phyloP scores from a whole-genome alignment of 2,888 invertebrate genomes.

The Aphodius granarius region DNA sequence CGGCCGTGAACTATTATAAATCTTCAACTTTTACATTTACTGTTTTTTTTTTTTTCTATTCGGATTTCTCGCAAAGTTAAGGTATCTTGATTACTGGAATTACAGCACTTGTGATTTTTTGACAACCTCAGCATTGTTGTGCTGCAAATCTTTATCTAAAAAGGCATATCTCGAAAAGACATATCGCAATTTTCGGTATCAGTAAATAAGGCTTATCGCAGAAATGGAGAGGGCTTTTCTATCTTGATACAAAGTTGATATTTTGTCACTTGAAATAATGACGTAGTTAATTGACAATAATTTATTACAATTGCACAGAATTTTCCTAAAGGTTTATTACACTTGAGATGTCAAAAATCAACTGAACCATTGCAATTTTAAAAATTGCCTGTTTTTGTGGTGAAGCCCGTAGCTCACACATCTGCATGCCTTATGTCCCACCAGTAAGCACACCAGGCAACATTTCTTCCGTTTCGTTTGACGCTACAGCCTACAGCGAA shows the following conservation, averaged over 20 bases:
- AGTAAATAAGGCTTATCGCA: not conserved
- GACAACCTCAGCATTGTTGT: not conserved
- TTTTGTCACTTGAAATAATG: not conserved
- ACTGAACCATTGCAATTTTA: too few species aligned
- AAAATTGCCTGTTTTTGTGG: too few species aligned
- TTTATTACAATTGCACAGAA: not conserved
- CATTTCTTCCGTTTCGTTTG: conserved; percentile 4
- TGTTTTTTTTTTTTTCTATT: not conserved
- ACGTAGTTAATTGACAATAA: not conserved
- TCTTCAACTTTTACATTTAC: not conserved
- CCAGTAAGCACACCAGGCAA: not conserved
- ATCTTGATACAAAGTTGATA: not conserved
- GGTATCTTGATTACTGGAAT: not conserved
- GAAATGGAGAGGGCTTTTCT: too few species aligned
- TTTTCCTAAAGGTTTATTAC: not conserved
- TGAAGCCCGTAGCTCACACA: too few species aligned
- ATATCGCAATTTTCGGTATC: not conserved
- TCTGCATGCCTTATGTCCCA: not conserved
- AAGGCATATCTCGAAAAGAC: too few species aligned
- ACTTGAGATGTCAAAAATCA: too few species aligned
- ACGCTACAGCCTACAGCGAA: not conserved
- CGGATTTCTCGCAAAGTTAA: not conserved
- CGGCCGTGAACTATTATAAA: not conserved
- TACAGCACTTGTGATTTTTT: not conserved
- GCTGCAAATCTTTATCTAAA: not conserved